These are phyloP conservation scores for Acanthis flammea DNA, from an alignment of 2,797 vertebrate genomes.

Conservation along the genomic window DNA sequence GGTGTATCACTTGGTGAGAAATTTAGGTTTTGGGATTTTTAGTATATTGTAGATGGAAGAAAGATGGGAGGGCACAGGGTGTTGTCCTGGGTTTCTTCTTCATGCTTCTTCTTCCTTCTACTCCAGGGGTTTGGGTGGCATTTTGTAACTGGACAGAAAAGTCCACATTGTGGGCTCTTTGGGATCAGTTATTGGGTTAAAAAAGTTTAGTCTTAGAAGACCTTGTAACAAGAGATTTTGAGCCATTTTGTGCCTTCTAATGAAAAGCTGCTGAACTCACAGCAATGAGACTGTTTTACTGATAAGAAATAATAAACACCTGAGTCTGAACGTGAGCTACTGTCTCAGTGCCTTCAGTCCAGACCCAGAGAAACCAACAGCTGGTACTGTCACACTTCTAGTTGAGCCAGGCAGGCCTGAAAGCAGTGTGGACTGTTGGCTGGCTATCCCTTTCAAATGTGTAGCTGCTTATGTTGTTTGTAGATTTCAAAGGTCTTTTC, in stretches of 20 bases:
- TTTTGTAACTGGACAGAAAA: too few relatives aligned
- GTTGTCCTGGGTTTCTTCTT: too few relatives aligned
- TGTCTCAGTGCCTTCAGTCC: too few relatives aligned
- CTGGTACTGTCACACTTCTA: neutral
- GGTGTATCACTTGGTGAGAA: too few relatives aligned
- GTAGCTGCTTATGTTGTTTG: neutral
- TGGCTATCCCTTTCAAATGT: neutral
- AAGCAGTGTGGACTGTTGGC: neutral
- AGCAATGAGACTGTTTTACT: neutral
- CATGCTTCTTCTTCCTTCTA: too few relatives aligned
- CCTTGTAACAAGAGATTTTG: neutral
- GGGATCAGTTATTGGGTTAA: too few relatives aligned
- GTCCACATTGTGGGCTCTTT: fast-evolving
- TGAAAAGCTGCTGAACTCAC: neutral
- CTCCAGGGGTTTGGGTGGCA: too few relatives aligned
- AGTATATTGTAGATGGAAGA: too few relatives aligned
- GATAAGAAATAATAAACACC: neutral
- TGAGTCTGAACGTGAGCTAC: neutral
- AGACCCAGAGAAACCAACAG: neutral
- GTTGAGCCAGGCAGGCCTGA: neutral
- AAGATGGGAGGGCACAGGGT: too few relatives aligned
- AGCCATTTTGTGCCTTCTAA: neutral
- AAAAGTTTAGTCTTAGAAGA: too few relatives aligned
- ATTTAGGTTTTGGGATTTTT: too few relatives aligned
- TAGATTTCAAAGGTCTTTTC: neutral